phyloP scores from a whole-genome alignment of 1,140 invertebrate genomes.

The Psix sp. region DNA sequence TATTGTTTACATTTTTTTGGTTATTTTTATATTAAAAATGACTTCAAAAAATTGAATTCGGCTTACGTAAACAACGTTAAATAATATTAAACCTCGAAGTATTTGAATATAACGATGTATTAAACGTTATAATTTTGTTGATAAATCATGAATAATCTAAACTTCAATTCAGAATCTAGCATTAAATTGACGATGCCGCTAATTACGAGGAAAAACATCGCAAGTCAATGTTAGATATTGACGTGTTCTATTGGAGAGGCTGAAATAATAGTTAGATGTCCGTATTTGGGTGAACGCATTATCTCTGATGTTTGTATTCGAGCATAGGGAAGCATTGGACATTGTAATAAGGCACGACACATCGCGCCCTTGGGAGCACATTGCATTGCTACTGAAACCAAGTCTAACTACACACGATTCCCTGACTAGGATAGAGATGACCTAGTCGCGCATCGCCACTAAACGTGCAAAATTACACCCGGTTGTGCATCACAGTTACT shows the following conservation, averaged over 20 bases:
- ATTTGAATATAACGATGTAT: too few species aligned
- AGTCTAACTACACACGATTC: slow-evolving; percentile 49
- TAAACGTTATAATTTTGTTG: too few species aligned
- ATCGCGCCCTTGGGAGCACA: slow-evolving; percentile 70
- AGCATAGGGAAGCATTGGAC: slow-evolving; percentile 70
- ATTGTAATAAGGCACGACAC: slow-evolving; percentile 76
- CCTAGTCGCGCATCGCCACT: slow-evolving; percentile 39
- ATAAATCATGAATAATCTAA: too few species aligned
- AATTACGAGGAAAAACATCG: too few species aligned
- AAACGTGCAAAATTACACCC: slow-evolving; percentile 1
- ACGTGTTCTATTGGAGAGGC: slow-evolving; percentile 25
- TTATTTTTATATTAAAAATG: too few species aligned
- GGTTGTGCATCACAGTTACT: slow-evolving; percentile 9
- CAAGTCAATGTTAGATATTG: slow-evolving; percentile 12
- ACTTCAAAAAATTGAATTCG: too few species aligned
- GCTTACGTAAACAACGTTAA: background rate
- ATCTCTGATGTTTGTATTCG: slow-evolving; percentile 74
- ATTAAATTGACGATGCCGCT: too few species aligned
- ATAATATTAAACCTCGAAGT: too few species aligned
- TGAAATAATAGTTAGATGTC: slow-evolving; percentile 51
- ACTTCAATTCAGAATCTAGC: too few species aligned
- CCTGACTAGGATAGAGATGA: slow-evolving; percentile 50
- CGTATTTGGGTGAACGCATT: slow-evolving; percentile 64
- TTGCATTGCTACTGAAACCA: slow-evolving; percentile 52
- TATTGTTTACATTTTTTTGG: background rate